Evolutionary conservation across 1,140 invertebrate species (phyloP), one percentile per base, ranked within the genome.

Genomic region (Drosophila sp.): DNA sequence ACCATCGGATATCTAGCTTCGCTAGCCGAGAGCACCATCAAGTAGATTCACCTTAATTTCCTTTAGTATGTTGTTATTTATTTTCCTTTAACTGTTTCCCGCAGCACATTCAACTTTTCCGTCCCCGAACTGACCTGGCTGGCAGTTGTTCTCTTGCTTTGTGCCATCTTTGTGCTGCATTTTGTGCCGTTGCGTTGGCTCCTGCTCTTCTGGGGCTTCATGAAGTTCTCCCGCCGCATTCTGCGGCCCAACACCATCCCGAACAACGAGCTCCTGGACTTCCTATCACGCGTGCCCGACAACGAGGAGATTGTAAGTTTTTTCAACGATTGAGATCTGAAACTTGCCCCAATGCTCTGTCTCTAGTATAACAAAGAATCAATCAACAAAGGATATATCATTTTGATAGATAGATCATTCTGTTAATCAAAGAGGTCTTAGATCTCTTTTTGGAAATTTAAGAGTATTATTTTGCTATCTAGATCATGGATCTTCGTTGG

Each of bases 261-360:
- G 11, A 99, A 99, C 92, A 99, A 99, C 93, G 99, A 99, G 94
- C 92, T 99, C 14, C 92, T 99, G 62, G 98, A 99, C 93, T 96
- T 99, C 79, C 93, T 99, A 62, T 98, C 98, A 0, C 93, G 99
- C 74, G 97, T 99, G 57, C 98, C 98, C 16, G 98, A 98, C 91
- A 97, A 99, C 91, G 97, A 97, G 92, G 96, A 97, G 93, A 93
- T 98, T 92, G 95, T 97, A 92, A 95, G 95, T 93, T 11, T 3
- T 1, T 34, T 7, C 2, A 34, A 34, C 7, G 32, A 8, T 34
- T 34, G 32, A 34, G 32, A 34, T 8, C 1, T n/a, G 32, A 34
- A 34, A 34, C 32, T 8, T 27, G 25, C 25, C 25, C 5, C 25
- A 5, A 3, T 27, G 2, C 25, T 2, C 25, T 27, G 25, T 27